Evolutionary conservation across 2,888 invertebrate genomes (phyloP).

Genomic region (Spialia ferax): DNA sequence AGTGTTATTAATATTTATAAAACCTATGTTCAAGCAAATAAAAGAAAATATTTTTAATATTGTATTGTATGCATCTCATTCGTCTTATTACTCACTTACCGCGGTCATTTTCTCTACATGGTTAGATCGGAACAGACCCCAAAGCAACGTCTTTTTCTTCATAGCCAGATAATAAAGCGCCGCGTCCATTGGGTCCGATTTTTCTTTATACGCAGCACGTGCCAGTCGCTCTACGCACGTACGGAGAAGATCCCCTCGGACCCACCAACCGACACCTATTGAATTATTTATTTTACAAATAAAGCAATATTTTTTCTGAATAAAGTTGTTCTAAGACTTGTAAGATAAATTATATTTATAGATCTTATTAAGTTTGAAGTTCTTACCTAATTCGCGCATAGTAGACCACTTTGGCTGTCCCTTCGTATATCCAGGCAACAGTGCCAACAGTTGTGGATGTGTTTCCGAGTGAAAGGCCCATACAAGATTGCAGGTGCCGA

Average conservation of each 20-base stretch:
- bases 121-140: constrained; percentile 97
- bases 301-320: neutral
- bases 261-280: constrained; percentile 97
- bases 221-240: constrained; percentile 97
- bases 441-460: constrained; percentile 96
- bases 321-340: neutral
- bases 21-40: too few relatives aligned
- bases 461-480: constrained; percentile 99
- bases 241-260: constrained; percentile 93
- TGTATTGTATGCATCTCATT: too few relatives aligned
- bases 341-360: neutral
- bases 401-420: constrained; percentile 96
- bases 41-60: too few relatives aligned
- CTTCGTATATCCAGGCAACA: constrained; percentile 95
- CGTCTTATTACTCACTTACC: constrained; percentile 54
- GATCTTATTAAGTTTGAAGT: neutral
- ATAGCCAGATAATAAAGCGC: constrained; percentile 99
- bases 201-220: constrained; percentile 96
- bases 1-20: neutral
- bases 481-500: constrained; percentile 96
- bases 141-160: constrained; percentile 98
- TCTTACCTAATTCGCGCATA: constrained; percentile 92
- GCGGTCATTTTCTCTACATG: constrained; percentile 96
- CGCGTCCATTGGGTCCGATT: constrained; percentile 98
- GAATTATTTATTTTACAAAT: neutral